Evolutionary conservation across 2,113 vertebrate species (phyloP).

Genomic region (Myocastor coypus): DNA sequence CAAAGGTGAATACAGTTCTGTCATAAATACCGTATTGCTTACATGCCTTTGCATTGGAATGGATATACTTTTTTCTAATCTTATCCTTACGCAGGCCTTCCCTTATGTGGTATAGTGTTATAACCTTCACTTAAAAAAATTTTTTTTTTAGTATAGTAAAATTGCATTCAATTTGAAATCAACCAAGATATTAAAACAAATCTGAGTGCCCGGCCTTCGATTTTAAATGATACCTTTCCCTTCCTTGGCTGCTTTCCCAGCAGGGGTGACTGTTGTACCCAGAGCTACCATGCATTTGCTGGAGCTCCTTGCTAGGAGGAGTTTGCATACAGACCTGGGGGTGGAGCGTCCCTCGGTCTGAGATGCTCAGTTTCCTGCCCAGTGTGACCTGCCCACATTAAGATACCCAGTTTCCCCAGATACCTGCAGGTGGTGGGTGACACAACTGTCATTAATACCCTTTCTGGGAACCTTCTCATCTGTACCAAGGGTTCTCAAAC

Average conservation of each 20-base stretch:
- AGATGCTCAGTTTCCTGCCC: not conserved
- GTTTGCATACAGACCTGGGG: not conserved
- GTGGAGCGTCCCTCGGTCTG: not conserved
- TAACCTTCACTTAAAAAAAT: slow-evolving; percentile 10
- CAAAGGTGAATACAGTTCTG: not conserved
- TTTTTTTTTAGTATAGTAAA: slow-evolving; percentile 45
- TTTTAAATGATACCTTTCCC: slow-evolving; percentile 3
- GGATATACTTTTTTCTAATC: not conserved
- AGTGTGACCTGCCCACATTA: not conserved
- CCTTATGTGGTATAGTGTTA: not conserved
- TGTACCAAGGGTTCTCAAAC: not conserved
- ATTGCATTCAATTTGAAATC: slow-evolving; percentile 35
- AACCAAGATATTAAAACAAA: slow-evolving; percentile 48
- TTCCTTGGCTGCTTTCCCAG: slow-evolving; percentile 65
- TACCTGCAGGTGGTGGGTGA: not conserved
- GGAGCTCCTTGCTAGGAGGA: not conserved
- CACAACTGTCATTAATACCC: not conserved
- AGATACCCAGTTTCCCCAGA: not conserved
- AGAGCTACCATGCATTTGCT: not conserved
- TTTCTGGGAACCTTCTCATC: not conserved
- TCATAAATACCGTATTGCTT: not conserved
- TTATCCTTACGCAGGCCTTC: not conserved
- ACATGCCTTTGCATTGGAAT: not conserved
- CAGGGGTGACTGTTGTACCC: not conserved
- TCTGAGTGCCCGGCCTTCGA: slow-evolving; percentile 55